phyloP scores from a whole-genome alignment of 2,797 vertebrate species.

The Oreortyx pictus region DNA sequence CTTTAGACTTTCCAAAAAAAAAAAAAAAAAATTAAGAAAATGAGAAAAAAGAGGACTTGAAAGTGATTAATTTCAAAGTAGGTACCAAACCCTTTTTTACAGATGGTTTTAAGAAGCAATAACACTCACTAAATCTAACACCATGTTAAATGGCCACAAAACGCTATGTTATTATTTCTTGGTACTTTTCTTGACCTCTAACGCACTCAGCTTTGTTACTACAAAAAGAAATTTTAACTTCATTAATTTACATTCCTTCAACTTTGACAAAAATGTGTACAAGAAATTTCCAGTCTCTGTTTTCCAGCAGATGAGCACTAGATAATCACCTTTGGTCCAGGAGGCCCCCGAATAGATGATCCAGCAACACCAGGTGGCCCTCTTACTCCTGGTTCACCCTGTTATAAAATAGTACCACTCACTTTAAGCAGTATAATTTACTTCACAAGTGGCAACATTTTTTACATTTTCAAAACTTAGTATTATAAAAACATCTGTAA shows the following conservation, averaged over 20 bases:
- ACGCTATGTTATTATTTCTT: background rate
- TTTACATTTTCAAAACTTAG: background rate
- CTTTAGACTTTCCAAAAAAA: background rate
- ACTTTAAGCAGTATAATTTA: background rate
- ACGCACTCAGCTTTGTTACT: background rate
- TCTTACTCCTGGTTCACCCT: conserved; percentile 85
- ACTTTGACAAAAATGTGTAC: background rate
- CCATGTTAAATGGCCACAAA: background rate
- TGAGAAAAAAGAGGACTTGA: background rate
- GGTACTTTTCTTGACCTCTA: background rate
- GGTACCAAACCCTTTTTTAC: background rate
- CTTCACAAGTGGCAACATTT: background rate
- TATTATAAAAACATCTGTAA: background rate
- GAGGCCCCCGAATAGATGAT: conserved; percentile 79
- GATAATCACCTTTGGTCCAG: conserved; percentile 86
- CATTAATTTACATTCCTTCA: background rate
- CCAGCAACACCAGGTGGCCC: conserved; percentile 82
- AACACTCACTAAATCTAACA: background rate
- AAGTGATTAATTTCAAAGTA: background rate
- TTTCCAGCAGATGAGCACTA: background rate
- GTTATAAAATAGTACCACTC: background rate
- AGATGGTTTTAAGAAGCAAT: background rate
- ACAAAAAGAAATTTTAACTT: background rate
- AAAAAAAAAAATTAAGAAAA: background rate
- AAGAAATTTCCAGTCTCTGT: background rate